These are phyloP conservation scores for Cinclus cinclus DNA, from an alignment of 2,113 vertebrate species.

Conservation along the genomic window DNA sequence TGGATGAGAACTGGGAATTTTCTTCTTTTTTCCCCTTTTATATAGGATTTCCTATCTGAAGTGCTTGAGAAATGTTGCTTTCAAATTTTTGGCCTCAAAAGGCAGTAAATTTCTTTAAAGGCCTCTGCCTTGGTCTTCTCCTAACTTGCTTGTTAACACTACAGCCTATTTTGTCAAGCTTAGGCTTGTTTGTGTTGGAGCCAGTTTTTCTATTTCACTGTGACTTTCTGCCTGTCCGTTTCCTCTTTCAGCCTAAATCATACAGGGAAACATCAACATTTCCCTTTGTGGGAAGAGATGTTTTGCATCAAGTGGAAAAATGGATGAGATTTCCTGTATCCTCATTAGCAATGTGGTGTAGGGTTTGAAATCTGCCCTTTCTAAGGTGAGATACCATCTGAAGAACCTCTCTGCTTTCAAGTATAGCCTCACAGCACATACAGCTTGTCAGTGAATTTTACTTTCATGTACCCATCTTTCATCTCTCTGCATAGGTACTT, in stretches of 20 bases:
- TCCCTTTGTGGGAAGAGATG: slow-evolving; percentile 32
- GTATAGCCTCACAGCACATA: not conserved
- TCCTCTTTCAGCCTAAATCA: slow-evolving; percentile 31
- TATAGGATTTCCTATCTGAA: not conserved
- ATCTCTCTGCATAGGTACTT: slow-evolving; percentile 7
- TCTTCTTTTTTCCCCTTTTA: not conserved
- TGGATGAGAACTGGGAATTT: not conserved
- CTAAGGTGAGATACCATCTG: slow-evolving; percentile 28
- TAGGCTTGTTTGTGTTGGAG: slow-evolving; percentile 59
- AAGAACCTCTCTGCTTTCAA: slow-evolving; percentile 10
- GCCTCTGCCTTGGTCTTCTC: not conserved
- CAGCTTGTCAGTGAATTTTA: not conserved
- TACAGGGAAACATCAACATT: slow-evolving; percentile 17
- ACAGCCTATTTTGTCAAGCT: slow-evolving; percentile 44
- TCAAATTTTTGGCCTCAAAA: not conserved
- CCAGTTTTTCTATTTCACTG: slow-evolving; percentile 1
- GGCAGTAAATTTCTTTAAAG: not conserved
- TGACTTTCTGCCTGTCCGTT: slow-evolving; percentile 27
- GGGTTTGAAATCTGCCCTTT: not conserved
- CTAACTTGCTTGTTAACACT: slow-evolving; percentile 36
- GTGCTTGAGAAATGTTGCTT: not conserved
- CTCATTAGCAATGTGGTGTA: slow-evolving; percentile 8
- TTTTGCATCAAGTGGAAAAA: slow-evolving; percentile 52
- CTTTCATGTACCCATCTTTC: not conserved
- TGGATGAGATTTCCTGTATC: slow-evolving; percentile 49